Percentiles rank a stretch among this genome's conserved stretches.
Evolutionary conservation across 2,113 vertebrate species (phyloP).

Genomic region (Pluvianellus socialis): DNA sequence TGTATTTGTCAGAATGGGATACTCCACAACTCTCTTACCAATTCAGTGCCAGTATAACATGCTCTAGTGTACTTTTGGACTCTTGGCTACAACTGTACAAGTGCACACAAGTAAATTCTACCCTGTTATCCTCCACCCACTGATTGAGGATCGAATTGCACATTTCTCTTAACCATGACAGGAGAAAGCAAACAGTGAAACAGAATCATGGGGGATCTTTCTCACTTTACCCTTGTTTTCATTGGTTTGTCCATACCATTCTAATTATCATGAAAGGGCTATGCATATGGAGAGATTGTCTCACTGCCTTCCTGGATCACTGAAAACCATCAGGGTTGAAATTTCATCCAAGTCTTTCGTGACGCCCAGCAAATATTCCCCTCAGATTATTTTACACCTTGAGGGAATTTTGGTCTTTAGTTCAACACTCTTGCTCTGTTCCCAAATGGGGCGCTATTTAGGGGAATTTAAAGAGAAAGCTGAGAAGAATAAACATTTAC

Average conservation of each 20-base stretch:
- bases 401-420: conserved; percentile 86
- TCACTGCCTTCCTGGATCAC: conserved; percentile 83
- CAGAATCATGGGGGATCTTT: conserved; percentile 80
- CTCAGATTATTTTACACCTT: conserved; percentile 85
- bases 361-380: conserved; percentile 83
- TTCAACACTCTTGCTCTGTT: conserved; percentile 84
- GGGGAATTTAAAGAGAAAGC: conserved; percentile 84
- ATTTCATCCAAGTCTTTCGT: conserved; percentile 85
- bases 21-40: conserved; percentile 80
- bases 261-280: conserved; percentile 82
- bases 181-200: conserved; percentile 86
- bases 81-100: conserved; percentile 88
- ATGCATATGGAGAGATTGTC: conserved; percentile 81
- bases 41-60: conserved; percentile 81
- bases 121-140: conserved; percentile 87
- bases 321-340: conserved; percentile 82
- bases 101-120: conserved; percentile 88
- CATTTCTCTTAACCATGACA: conserved; percentile 86
- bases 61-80: conserved; percentile 85
- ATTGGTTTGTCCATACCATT: conserved; percentile 82
- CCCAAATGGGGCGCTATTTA: conserved; percentile 82
- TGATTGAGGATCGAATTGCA: conserved; percentile 84
- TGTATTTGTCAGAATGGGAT: conserved; percentile 78
- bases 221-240: conserved; percentile 82
- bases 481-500: conserved; percentile 88